A percentile compares a stretch with the other conserved stretches of the same genome.
Conservation (phyloP, 2,888 invertebrate genomes). For the Ariolimax columbianus region DNA sequence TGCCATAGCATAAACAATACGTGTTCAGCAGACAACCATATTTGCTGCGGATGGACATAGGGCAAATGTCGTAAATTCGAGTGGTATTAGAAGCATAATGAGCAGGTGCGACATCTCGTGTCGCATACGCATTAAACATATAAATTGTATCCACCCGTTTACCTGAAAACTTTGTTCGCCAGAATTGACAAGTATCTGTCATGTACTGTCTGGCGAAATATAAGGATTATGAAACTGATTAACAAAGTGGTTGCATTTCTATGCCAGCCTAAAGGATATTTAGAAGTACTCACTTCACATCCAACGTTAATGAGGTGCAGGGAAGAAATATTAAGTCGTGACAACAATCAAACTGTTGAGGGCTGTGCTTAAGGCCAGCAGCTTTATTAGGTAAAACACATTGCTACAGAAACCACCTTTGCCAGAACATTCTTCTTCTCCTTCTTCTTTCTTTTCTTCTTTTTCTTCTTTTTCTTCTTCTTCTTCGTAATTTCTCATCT, state of each 20-base stretch:
- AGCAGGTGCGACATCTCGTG: constrained; percentile 3
- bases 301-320: too few species aligned
- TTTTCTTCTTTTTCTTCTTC: too few species aligned
- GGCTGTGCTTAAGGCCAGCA: too few species aligned
- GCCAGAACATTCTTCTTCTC: background rate
- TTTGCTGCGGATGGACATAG: background rate
- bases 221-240: background rate
- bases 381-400: too few species aligned
- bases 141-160: background rate
- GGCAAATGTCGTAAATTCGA: constrained; percentile 1
- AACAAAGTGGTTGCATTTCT: background rate
- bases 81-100: background rate
- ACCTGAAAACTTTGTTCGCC: constrained; percentile 5
- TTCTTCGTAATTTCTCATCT: too few species aligned
- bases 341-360: too few species aligned
- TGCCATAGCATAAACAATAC: background rate
- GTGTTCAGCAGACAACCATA: background rate
- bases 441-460: too few species aligned
- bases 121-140: background rate
- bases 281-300: too few species aligned
- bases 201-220: background rate
- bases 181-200: background rate
- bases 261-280: too few species aligned
- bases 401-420: background rate
- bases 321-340: too few species aligned